Base-by-base conservation (phyloP, 1,140 invertebrate genomes). In the Neodiprion lecontei region DNA sequence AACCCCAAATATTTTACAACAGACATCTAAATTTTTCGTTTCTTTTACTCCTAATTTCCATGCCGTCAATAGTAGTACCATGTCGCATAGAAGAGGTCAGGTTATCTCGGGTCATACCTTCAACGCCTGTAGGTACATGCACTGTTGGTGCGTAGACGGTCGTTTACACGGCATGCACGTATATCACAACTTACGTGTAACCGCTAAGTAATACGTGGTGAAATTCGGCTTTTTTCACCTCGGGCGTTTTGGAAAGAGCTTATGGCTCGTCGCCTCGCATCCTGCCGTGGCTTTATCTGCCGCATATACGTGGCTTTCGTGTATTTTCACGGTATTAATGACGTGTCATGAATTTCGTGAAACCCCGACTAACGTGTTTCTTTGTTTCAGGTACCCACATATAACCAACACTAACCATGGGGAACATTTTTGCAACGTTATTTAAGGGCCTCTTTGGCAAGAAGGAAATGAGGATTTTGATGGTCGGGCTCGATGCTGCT, bases 391-490 rank as follows among this genome's bases (percentile, higher is more conserved):
- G 90, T 91, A 86, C 84, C 83, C 86, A 84, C 84, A 84, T 40
- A 40, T 89, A 89, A 82, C 74, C 84, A 90, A 84, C 84, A 86
- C 81, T 84, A 88, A 92, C 88, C 89, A 95, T 95, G 94, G 94
- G 94, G 91, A 95, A 95, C 91, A 93, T 95, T 90, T 95, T 95
- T 89, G 92, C 93, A 85, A 94, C 94, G 89, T 92, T 95, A 90
- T 95, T 95, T 89, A 98, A 98, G 94, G 96, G 96, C 91, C 95
- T 98, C 79, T 98, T 98, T 90, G 97, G 97, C 91, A 98, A 98
- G 91, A 98, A 98, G 88, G 97, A 98, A 92, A 98, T 98, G 96
- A 95, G 97, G 91, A 98, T 98, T 93, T 92, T 98, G 88, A 98
- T 98, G 97, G 97, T 94, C 81, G 98, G 98, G 85, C 92, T 99